Evolutionary conservation across 2,888 invertebrate species (phyloP).

Genomic region (Loripinus fragilis): DNA sequence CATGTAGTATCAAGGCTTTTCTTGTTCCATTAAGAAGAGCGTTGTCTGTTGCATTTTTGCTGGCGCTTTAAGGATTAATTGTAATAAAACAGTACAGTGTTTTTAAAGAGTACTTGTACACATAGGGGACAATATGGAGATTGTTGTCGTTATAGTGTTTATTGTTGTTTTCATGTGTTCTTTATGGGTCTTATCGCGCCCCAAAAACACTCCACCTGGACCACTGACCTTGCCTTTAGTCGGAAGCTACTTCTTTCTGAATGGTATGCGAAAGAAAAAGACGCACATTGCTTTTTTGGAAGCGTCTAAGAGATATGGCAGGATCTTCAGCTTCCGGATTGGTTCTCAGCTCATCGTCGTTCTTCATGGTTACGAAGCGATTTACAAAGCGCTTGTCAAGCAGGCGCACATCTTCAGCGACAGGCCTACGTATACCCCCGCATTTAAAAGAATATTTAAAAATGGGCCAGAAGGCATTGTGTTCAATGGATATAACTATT

Average conservation of each 20-base stretch:
- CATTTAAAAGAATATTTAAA: neutral
- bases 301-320: neutral
- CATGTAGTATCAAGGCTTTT: too few relatives aligned
- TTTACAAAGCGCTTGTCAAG: slow-evolving; percentile 51
- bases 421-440: slow-evolving; percentile 37
- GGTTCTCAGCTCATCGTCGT: slow-evolving; percentile 27
- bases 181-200: neutral
- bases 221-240: neutral
- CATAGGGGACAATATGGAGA: slow-evolving; percentile 5
- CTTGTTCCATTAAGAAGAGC: too few relatives aligned
- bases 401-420: slow-evolving; percentile 47
- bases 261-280: neutral
- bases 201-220: neutral
- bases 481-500: slow-evolving; percentile 31
- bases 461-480: slow-evolving; percentile 21
- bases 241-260: neutral
- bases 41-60: too few relatives aligned
- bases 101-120: too few relatives aligned
- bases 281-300: neutral
- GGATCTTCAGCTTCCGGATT: neutral
- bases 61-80: too few relatives aligned
- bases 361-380: slow-evolving; percentile 48
- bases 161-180: neutral
- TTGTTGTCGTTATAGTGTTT: neutral
- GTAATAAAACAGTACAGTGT: too few relatives aligned